These are phyloP conservation scores for Danio kyathit DNA, from an alignment of 2,797 vertebrate genomes.

Conservation along the genomic window DNA sequence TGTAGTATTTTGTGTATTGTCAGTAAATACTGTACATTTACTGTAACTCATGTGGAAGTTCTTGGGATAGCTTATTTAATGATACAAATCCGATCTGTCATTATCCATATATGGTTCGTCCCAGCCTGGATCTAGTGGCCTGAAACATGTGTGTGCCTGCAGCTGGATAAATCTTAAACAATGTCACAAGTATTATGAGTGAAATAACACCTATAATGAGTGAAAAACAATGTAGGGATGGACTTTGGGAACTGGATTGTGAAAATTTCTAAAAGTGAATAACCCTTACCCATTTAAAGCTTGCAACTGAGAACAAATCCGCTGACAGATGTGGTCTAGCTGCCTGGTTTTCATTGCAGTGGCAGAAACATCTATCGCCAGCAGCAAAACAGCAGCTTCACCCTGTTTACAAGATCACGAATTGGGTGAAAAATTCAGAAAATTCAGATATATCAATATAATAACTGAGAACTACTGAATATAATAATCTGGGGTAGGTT, in stretches of 20 bases:
- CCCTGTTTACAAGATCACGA: constrained; percentile 59
- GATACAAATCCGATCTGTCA: too few species aligned
- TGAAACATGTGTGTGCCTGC: too few species aligned
- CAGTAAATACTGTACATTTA: too few species aligned
- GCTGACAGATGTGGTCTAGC: constrained; percentile 75
- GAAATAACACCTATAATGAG: background rate
- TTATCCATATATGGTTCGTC: too few species aligned
- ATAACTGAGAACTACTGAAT: background rate
- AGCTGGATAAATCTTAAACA: too few species aligned
- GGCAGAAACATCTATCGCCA: constrained; percentile 80
- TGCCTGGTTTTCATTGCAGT: constrained; percentile 75
- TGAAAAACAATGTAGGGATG: background rate
- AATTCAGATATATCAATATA: constrained; percentile 1
- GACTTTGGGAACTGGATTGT: background rate
- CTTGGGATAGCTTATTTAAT: too few species aligned
- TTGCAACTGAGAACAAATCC: constrained; percentile 72
- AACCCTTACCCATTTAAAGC: constrained; percentile 71
- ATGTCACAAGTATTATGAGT: background rate
- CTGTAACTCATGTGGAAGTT: too few species aligned
- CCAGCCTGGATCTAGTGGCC: too few species aligned
- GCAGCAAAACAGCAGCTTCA: constrained; percentile 74
- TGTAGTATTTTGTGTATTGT: too few species aligned
- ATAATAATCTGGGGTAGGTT: background rate
- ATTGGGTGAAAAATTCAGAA: background rate
- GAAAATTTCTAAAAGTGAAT: background rate